A percentile compares a stretch with the other conserved stretches of the same genome.
phyloP scores from a whole-genome alignment of 1,140 invertebrate genomes.

The Papilio machaon region DNA sequence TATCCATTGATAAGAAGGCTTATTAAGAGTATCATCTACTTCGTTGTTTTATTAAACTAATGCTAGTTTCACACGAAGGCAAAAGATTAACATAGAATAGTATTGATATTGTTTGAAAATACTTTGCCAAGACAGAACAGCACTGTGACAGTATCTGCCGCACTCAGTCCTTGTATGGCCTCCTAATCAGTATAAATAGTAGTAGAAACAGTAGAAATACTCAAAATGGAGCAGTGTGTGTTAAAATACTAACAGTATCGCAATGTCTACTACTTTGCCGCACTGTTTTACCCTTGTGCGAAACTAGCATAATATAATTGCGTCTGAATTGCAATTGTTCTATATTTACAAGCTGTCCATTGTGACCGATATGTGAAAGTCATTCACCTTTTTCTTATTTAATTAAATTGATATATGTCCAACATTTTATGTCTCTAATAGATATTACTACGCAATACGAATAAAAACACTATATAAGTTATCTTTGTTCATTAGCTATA shows the following conservation, averaged over 20 bases:
- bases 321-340: slow-evolving; percentile 29
- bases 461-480: background rate
- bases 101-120: too few species aligned
- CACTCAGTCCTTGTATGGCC: too few species aligned
- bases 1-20: slow-evolving; percentile 22
- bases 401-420: slow-evolving; percentile 14
- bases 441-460: slow-evolving; percentile 5
- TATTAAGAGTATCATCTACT: slow-evolving; percentile 6
- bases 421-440: slow-evolving; percentile 7
- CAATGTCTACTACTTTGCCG: background rate
- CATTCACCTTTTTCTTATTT: slow-evolving; percentile 3
- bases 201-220: too few species aligned
- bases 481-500: background rate
- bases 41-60: slow-evolving; percentile 9
- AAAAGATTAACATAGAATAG: background rate
- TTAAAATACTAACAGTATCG: background rate
- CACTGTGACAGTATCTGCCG: too few species aligned
- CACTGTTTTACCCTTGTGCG: background rate
- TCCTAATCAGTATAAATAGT: too few species aligned
- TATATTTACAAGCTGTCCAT: slow-evolving; percentile 17
- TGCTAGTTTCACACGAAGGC: background rate
- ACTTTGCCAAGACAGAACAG: too few species aligned
- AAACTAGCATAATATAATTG: slow-evolving; percentile 10
- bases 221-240: background rate
- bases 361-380: slow-evolving; percentile 12